Conservation (phyloP, 1,140 invertebrate genomes). For the Dendroctonus valens region DNA sequence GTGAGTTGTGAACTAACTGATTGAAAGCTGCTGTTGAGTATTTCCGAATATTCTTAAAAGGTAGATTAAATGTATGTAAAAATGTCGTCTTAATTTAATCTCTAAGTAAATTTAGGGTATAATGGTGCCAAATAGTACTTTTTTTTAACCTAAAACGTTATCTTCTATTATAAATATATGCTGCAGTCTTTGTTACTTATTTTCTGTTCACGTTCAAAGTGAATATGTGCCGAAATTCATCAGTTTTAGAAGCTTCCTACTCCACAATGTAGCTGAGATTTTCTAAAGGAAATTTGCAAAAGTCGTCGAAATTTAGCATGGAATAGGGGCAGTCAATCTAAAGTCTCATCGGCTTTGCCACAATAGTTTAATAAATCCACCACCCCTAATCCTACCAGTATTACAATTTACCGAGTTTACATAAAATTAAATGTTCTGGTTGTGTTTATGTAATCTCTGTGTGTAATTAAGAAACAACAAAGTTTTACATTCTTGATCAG, state of each 20-base stretch:
- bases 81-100: conserved; percentile 7
- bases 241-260: conserved; percentile 26
- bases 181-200: conserved; percentile 31
- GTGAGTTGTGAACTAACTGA: too few relatives aligned
- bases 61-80: background rate
- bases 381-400: too few relatives aligned
- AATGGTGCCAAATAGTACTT: conserved; percentile 25
- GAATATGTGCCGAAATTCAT: conserved; percentile 33
- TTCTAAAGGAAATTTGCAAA: conserved; percentile 8
- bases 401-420: background rate
- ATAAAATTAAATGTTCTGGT: conserved; percentile 16
- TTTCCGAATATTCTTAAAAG: background rate
- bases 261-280: conserved; percentile 18
- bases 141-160: conserved; percentile 27
- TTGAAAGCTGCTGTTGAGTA: conserved; percentile 6
- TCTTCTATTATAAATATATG: conserved; percentile 29
- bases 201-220: conserved; percentile 24
- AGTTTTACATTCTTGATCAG: conserved; percentile 5
- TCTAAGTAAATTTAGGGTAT: conserved; percentile 15
- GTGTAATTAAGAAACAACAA: conserved; percentile 15
- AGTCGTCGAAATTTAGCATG: background rate
- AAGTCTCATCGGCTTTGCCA: background rate
- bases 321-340: conserved; percentile 4
- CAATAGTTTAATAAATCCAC: background rate
- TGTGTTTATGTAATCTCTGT: conserved; percentile 41